Evolutionary conservation across 2,888 invertebrate genomes (phyloP), one percentile per base, ranked within the genome.

Genomic region (Parascotia fuliginaria): DNA sequence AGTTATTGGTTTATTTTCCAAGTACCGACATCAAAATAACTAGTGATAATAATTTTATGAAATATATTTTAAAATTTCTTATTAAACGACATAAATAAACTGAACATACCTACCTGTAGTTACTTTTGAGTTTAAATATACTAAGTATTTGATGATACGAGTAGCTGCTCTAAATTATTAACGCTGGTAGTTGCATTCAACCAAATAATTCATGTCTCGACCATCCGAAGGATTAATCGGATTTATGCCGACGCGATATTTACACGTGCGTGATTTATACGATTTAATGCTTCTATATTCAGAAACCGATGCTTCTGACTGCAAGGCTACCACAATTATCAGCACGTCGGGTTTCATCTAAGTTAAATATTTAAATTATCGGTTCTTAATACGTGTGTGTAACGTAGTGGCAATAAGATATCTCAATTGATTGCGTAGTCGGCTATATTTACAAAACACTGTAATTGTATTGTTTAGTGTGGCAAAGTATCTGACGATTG

Each of bases 201-300:
- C 36, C 43, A 59, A 39, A 44, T 37, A 44, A 58, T 53, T 54
- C 14, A 55, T 58, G 50, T 52, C 56, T 55, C 55, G 45, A 59
- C 46, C 53, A 65, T 62, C 57, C 42, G 50, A 49, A 52, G 49
- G 41, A 69, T 70, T 60, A 66, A 63, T 56, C 58, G 49, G 52
- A 70, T 67, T 72, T 63, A 65, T 65, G 67, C 61, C 46, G 57
- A 62, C 56, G 45, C 60, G 58, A 53, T 64, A 70, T 71, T 70
- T 65, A 60, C 62, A 62, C 47, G 61, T 68, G 60, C 66, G 72
- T 74, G 76, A 72, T 73, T 72, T 69, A 72, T 58, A 59, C 46
- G 60, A 64, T 55, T 73, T 48, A 61, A 69, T 59, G 63, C 51
- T 65, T 63, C 62, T 70, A 70, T 68, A 70, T 63, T 60, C 54